A percentile compares a stretch with the other conserved stretches of the same genome.
These are phyloP conservation scores for Proteles cristata DNA, from an alignment of 2,113 vertebrate genomes.

Conservation along the genomic window DNA sequence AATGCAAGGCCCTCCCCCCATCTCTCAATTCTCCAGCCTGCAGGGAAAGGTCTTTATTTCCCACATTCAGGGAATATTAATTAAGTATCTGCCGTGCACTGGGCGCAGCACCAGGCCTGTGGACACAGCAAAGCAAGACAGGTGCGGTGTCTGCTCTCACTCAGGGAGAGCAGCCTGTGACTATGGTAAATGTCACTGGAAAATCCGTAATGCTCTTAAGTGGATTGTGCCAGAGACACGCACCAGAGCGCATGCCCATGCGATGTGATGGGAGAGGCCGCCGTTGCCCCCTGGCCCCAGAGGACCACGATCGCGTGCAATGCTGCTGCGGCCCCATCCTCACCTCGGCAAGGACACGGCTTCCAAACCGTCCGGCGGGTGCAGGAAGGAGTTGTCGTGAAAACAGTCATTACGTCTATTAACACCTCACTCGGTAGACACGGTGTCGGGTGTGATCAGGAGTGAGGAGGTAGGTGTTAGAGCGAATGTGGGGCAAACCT, in stretches of 20 bases:
- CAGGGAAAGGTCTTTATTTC: rapidly evolving
- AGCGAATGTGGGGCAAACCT: background rate
- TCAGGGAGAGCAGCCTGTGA: rapidly evolving
- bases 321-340: rapidly evolving
- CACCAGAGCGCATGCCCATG: rapidly evolving
- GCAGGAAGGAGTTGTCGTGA: background rate
- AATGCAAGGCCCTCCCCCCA: no score
- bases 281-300: rapidly evolving
- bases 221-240: background rate
- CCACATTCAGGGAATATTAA: rapidly evolving
- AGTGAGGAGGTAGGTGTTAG: background rate
- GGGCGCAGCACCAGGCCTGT: rapidly evolving
- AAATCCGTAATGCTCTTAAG: no score
- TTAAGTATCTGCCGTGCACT: rapidly evolving
- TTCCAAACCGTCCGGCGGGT: rapidly evolving
- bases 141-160: rapidly evolving
- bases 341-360: background rate
- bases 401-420: background rate
- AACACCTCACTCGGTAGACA: conserved; percentile 59
- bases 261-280: rapidly evolving
- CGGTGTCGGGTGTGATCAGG: conserved; percentile 10
- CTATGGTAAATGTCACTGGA: background rate
- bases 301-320: rapidly evolving
- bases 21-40: no score
- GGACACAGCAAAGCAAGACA: rapidly evolving